Evolutionary conservation across 2,888 invertebrate genomes (phyloP), one percentile per base, ranked within the genome.

Genomic region (Oxyteleia sp.): DNA sequence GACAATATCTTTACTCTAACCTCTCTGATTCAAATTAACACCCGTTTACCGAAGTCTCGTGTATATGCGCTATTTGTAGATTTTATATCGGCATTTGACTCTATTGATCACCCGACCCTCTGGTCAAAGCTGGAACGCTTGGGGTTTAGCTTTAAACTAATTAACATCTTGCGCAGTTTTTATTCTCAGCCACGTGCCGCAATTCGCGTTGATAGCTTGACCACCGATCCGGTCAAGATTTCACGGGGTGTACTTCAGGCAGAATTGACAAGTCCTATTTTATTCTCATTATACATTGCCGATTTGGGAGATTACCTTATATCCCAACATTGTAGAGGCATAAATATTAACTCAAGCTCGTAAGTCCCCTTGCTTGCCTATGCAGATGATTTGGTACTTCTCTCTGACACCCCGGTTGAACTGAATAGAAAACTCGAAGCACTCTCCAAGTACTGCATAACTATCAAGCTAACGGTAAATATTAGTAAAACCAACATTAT

Each of bases 41-140:
- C 38, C 15, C 13, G 32, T 32, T 18, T 35, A 16, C 55, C 55
- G 15, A 15, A 35, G 15, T 10, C 35, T 57, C 29, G 32, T 8
- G 16, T 57, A 3, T 55, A 32, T 15, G 55, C 55, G 7, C n/a
- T 32, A 16, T 55, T 55, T 32, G 55, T 55, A 5, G 55, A 55
- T 13, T 55, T 55, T 32, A 16, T 11, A 4, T 4, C 32, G 1
- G 55, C 55, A 13, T 55, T 55, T 5, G 32, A 29, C 16, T 55
- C 55, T n/a, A 13, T 55, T 11, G 15, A 35, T 5, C 55, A 55
- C 15, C 32, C 13, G 1, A 32, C n/a, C 8, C 11, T 55, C 5
- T 55, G 55, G 29, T n/a, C 16, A 13, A 29, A 55, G 15, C 55
- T 55, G 15, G 3, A 18, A 8, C 13, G 13, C 8, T 8, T 32